Conservation (phyloP, 2,888 invertebrate species). For the Lamproptera curius region DNA sequence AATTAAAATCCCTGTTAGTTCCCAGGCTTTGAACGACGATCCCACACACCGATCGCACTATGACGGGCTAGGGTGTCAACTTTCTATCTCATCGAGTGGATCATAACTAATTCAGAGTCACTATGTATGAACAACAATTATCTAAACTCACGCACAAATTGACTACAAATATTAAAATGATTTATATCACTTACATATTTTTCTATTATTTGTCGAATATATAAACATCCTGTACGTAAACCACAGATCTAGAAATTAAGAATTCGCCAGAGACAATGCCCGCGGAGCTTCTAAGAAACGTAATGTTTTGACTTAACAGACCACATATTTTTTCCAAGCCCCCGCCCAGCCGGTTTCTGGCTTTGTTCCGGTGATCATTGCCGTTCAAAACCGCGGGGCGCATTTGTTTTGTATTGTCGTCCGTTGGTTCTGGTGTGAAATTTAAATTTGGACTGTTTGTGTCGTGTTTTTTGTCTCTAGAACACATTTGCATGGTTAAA, state of each 20-base stretch:
- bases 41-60: too few relatives aligned
- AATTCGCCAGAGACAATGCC: constrained; percentile 46
- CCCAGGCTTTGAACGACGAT: too few relatives aligned
- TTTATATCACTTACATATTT: too few relatives aligned
- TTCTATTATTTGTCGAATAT: constrained; percentile 1
- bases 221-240: constrained; percentile 36
- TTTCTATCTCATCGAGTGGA: too few relatives aligned
- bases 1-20: too few relatives aligned
- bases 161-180: too few relatives aligned
- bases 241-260: constrained; percentile 39
- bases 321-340: constrained; percentile 34
- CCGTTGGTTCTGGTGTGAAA: constrained; percentile 26
- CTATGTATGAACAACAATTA: too few relatives aligned
- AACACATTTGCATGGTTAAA: constrained; percentile 12
- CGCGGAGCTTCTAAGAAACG: constrained; percentile 48
- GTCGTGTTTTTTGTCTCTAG: neutral
- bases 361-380: constrained; percentile 52
- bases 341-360: constrained; percentile 24
- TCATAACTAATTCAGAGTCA: too few relatives aligned
- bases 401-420: constrained; percentile 27
- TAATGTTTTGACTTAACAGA: constrained; percentile 50
- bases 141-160: too few relatives aligned
- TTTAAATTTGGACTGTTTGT: constrained; percentile 27
- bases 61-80: too few relatives aligned
- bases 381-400: constrained; percentile 29